Conservation (phyloP, 2,797 vertebrate genomes). For the Ptychobarbus kaznakovi region DNA sequence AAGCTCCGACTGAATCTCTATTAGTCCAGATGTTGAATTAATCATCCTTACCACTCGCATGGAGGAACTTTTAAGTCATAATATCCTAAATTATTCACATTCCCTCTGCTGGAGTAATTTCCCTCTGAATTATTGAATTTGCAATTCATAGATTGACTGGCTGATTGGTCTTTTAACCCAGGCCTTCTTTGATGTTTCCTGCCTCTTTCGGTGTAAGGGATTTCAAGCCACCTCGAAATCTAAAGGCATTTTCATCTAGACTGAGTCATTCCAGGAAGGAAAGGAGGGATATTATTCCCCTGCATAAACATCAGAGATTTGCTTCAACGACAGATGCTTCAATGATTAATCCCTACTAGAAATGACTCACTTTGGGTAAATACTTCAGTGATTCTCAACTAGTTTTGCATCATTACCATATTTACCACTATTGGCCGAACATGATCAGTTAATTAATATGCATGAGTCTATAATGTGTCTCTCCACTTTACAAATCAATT, state of each 20-base stretch:
- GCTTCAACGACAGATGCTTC: constrained; percentile 9
- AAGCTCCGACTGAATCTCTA: constrained; percentile 67
- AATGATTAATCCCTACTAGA: constrained; percentile 34
- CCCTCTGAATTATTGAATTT: constrained; percentile 81
- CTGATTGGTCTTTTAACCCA: constrained; percentile 71
- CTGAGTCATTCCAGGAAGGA: constrained; percentile 55
- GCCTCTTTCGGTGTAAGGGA: constrained; percentile 31
- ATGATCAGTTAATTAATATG: neutral
- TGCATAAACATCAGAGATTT: constrained; percentile 16
- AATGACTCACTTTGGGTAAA: neutral
- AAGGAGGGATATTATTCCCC: constrained; percentile 32
- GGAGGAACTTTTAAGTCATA: constrained; percentile 81
- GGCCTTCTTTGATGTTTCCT: constrained; percentile 57
- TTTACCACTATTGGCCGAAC: neutral
- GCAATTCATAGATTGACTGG: constrained; percentile 67
- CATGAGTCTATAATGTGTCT: neutral
- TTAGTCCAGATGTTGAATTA: constrained; percentile 81
- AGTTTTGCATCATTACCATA: neutral
- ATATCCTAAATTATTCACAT: constrained; percentile 83
- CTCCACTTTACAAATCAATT: neutral
- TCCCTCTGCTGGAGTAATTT: constrained; percentile 77
- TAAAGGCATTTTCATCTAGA: constrained; percentile 52
- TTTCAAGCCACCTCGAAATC: constrained; percentile 54
- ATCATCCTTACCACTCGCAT: constrained; percentile 72
- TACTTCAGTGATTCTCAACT: constrained; percentile 6